A percentile compares a stretch with the other conserved stretches of the same genome.
Conservation (phyloP, 2,888 invertebrate genomes). For the Drosophila algonquin region DNA sequence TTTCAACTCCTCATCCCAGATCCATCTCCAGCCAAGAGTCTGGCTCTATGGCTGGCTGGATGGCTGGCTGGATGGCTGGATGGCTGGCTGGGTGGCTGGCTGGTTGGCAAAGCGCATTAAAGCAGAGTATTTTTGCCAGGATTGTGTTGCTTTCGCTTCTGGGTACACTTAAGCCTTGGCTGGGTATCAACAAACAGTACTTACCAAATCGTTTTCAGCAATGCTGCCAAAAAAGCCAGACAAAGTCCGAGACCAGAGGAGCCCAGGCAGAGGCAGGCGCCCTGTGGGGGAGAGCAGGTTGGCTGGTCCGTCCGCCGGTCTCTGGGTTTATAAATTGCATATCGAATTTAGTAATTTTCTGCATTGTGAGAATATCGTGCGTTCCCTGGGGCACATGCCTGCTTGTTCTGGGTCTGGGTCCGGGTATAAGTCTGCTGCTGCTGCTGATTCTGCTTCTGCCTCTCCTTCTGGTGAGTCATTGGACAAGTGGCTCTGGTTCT, state of each 20-base stretch:
- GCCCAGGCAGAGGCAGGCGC: background rate
- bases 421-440: conserved; percentile 30
- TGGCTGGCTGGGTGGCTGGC: background rate
- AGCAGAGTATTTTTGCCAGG: conserved; percentile 57
- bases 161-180: conserved; percentile 69
- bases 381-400: conserved; percentile 53
- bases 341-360: conserved; percentile 75
- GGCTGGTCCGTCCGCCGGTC: background rate
- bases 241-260: conserved; percentile 32
- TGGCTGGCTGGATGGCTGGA: conserved; percentile 1
- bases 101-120: conserved; percentile 63
- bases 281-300: conserved; percentile 1
- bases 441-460: conserved; percentile 15
- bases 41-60: background rate
- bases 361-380: conserved; percentile 67
- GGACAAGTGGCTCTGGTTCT: conserved; percentile 8
- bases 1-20: conserved; percentile 9
- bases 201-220: conserved; percentile 57
- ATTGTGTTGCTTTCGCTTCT: conserved; percentile 58
- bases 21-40: conserved; percentile 2
- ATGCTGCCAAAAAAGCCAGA: conserved; percentile 55
- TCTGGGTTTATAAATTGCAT: conserved; percentile 69
- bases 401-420: conserved; percentile 10
- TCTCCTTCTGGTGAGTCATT: conserved; percentile 12
- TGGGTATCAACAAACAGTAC: conserved; percentile 71